Conservation (phyloP, 1,140 invertebrate species). For the Trinorchestia longiramus region DNA sequence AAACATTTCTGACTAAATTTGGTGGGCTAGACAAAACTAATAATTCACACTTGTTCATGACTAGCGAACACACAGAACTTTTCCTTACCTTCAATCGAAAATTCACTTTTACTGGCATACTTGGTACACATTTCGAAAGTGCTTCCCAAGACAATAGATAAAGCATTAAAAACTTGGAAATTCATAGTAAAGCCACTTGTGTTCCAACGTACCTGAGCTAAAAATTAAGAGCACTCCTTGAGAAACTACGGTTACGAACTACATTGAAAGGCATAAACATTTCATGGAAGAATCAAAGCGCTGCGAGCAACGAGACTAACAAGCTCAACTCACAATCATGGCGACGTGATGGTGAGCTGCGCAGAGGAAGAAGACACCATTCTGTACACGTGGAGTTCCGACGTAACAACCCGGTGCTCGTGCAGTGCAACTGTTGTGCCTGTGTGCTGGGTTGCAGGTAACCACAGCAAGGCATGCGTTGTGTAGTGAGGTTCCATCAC, state of each 20-base stretch:
- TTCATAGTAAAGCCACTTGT: neutral
- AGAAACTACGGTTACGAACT: neutral
- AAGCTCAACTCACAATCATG: neutral
- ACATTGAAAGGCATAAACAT: neutral
- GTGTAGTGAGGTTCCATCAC: neutral
- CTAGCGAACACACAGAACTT: neutral
- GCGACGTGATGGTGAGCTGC: neutral
- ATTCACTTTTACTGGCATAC: neutral
- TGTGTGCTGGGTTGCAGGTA: neutral
- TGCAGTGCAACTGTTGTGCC: neutral
- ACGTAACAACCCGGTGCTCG: neutral
- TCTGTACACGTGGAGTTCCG: neutral
- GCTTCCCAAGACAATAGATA: neutral
- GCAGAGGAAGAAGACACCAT: neutral
- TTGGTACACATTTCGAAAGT: neutral
- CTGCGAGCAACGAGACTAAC: neutral
- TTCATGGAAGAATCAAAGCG: neutral
- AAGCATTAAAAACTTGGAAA: neutral
- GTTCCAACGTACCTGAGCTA: neutral
- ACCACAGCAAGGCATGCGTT: neutral
- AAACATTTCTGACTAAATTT: neutral
- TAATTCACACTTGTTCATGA: neutral
- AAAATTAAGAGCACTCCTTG: neutral
- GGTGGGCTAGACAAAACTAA: neutral
- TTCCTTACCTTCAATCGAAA: neutral